Conservation (phyloP, 2,797 vertebrate genomes). For the Clamator glandarius region DNA sequence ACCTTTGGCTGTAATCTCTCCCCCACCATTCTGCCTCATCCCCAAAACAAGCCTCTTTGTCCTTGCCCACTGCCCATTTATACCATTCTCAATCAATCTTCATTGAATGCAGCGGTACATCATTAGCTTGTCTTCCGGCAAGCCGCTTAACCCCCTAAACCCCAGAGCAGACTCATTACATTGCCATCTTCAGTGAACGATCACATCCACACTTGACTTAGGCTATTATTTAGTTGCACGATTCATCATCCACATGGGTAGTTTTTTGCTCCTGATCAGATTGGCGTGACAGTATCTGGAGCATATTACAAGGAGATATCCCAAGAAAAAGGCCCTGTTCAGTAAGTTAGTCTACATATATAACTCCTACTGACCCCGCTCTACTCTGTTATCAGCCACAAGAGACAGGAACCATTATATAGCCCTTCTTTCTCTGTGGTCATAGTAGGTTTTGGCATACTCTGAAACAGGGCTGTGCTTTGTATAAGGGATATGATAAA, state of each 20-base stretch:
- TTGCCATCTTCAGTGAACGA: slow-evolving; percentile 4
- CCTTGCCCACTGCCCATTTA: slow-evolving; percentile 46
- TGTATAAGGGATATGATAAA: background rate
- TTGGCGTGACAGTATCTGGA: background rate
- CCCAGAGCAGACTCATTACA: slow-evolving; percentile 44
- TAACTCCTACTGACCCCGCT: background rate
- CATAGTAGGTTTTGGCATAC: background rate
- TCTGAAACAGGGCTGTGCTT: background rate
- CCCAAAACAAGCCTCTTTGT: slow-evolving; percentile 57
- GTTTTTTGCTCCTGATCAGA: background rate
- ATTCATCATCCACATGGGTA: slow-evolving; percentile 42
- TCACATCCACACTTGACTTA: background rate
- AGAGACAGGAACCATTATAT: background rate
- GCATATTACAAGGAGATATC: background rate
- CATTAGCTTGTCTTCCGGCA: slow-evolving; percentile 67
- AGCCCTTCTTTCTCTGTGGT: background rate
- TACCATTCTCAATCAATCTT: slow-evolving; percentile 54
- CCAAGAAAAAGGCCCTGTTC: background rate
- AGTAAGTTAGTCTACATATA: background rate
- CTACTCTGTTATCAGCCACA: background rate
- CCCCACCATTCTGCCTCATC: background rate
- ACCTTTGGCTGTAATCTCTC: slow-evolving; percentile 44
- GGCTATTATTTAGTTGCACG: background rate
- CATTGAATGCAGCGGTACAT: slow-evolving; percentile 64
- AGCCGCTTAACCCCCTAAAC: slow-evolving; percentile 52